phyloP scores from a whole-genome alignment of 2,113 vertebrate species.

The Sapayoa aenigma region DNA sequence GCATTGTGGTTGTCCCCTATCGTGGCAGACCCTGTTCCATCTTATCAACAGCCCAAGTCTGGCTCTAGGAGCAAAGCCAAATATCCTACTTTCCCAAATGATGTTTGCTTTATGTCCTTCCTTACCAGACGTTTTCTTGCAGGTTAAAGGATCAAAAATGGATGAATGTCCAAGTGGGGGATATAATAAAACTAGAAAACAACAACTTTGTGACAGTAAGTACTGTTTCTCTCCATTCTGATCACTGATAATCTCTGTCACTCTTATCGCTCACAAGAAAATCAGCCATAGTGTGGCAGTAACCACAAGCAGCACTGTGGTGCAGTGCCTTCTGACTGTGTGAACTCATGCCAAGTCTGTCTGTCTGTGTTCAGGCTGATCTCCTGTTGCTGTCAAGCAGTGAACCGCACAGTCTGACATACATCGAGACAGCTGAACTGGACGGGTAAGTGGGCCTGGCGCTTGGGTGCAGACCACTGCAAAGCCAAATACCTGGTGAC shows the following conservation, averaged over 20 bases:
- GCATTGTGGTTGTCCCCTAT: background rate
- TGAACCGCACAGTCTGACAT: constrained; percentile 87
- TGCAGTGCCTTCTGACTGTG: background rate
- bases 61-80: background rate
- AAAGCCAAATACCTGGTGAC: background rate
- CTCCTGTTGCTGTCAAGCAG: constrained; percentile 91
- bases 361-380: constrained; percentile 80
- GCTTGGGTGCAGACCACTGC: no score
- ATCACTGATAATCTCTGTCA: background rate
- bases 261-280: background rate
- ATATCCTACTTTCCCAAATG: background rate
- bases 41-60: background rate
- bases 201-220: constrained; percentile 91
- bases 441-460: constrained; percentile 83
- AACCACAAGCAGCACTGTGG: background rate
- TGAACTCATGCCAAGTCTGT: background rate
- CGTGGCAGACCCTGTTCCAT: background rate
- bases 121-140: constrained; percentile 43
- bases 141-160: constrained; percentile 88
- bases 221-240: background rate
- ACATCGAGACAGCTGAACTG: constrained; percentile 91
- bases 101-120: background rate
- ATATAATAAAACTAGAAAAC: constrained; percentile 90
- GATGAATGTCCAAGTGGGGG: constrained; percentile 94
- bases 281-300: background rate